These are phyloP conservation scores for Antedon mediterranea DNA, from an alignment of 53 echinoderm and acorn worm genomes.

Conservation along the genomic window DNA sequence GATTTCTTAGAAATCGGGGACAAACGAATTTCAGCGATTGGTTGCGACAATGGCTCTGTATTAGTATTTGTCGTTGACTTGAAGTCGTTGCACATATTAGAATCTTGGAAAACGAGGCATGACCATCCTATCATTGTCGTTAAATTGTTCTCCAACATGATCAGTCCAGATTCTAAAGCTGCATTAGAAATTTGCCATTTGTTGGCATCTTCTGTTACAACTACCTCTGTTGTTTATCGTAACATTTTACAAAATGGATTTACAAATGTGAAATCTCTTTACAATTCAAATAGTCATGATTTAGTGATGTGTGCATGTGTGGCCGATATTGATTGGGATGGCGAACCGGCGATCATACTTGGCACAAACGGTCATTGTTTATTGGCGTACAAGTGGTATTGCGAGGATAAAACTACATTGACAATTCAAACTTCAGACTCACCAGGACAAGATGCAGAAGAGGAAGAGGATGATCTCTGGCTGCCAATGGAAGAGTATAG, in stretches of 20 bases:
- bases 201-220: neutral
- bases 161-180: neutral
- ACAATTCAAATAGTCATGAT: conserved; percentile 68
- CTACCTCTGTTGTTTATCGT: conserved; percentile 13
- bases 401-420: neutral
- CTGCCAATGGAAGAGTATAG: conserved; percentile 25
- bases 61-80: conserved; percentile 76
- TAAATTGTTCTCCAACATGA: conserved; percentile 24
- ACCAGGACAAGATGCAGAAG: neutral
- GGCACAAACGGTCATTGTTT: conserved; percentile 68
- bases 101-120: conserved; percentile 60
- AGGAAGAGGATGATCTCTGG: neutral
- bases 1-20: conserved; percentile 29
- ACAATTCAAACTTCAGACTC: conserved; percentile 1
- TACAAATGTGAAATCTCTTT: conserved; percentile 29
- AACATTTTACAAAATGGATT: conserved; percentile 48
- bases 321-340: conserved; percentile 91
- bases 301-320: conserved; percentile 77
- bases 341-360: conserved; percentile 61
- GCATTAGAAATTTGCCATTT: neutral
- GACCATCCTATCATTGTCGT: conserved; percentile 76
- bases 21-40: conserved; percentile 61
- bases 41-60: conserved; percentile 79
- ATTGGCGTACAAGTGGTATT: neutral
- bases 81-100: conserved; percentile 26